Base-by-base conservation (phyloP, 2,888 invertebrate genomes). In the Rhyacophila evoluta region DNA sequence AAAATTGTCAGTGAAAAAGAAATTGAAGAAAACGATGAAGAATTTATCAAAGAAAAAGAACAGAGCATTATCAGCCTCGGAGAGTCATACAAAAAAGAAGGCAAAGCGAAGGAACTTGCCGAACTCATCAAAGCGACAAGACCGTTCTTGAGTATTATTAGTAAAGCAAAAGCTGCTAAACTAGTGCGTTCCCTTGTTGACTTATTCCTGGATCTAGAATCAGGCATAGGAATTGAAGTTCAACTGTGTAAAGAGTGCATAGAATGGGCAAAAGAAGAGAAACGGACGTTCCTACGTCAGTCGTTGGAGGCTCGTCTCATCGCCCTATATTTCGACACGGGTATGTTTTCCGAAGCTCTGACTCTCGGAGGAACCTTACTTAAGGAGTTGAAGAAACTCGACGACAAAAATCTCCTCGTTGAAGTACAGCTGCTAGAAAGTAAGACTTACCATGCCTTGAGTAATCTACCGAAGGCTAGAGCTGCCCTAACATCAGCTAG, bases 81-180 rank as follows among this genome's bases (percentile, higher is more conserved):
- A 73, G 95, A 95, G 86, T 92, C 95, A 82, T 95, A 97, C 87
- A 97, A 98, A 89, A 95, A 97, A 85, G 95, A 96, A 87, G 96
- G 96, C 86, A 97, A 97, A 88, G 97, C 98, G 83, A 95, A 97
- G 88, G 96, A 96, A 87, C 90, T 96, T 83, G 96, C 96, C 15
- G 95, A 97, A 84, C 91, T 99, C 83, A 98, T 99, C 85, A 97
- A 97, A 89, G 95, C 95, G 81, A 98, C 98, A 72, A 93, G 99
- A 84, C 98, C 99, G 12, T 99, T 99, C 87, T 92, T 99, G 80
- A 95, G 95, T 84, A 91, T 95, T 84, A 97, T 99, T 85, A 98
- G 98, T 87, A 99, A 99, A 91, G 99, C 99, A 37, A 99, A 99
- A 89, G 99, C 99, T 74, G 99, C 99, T 0, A 99, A 99, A 88